Base-by-base conservation (phyloP, 2,888 invertebrate species). In the Drosophila anceps region DNA sequence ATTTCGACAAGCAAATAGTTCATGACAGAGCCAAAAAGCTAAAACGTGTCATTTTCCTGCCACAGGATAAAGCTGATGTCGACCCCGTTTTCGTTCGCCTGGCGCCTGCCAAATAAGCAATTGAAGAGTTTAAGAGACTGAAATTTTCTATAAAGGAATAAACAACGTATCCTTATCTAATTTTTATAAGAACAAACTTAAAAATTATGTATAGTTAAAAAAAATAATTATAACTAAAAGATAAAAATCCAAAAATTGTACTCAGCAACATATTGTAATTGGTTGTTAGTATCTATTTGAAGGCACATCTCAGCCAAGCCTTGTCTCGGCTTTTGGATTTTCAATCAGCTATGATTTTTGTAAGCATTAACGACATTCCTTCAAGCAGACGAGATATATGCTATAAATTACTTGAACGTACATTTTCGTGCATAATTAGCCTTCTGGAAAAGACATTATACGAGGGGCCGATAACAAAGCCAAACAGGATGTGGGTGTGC, bases 381-480 rank as follows among this genome's bases (percentile, higher is more conserved):
- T 29, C n/a, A 31, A 48, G 18, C n/a, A 48, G 29, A 31, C n/a
- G 1, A 29, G 1, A 20, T 10, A 20, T 12, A 43, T 18, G 51
- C 35, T 27, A 18, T 46, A 46, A 58, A 58, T 58, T 44, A 35
- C n/a, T 18, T 27, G 8, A 10, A n/a, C 24, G 31, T 43, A 27
- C 20, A 50, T 31, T 46, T 24, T 10, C 12, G 50, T 13, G 55
- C 27, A 24, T 33, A 71, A 41, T 65, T 58, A 65, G 39, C 39
- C 13, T 29, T 15, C 39, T n/a, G 29, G 46, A n/a, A 13, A n/a
- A 18, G 37, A 18, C 27, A 39, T 53, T 12, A 13, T 31, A 18
- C 12, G 8, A 6, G 1, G 27, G 24, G 4, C 24, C 33, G 41
- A 35, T 59, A 35, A 29, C 15, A 31, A 18, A 13, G 7, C 18